Percentiles rank a stretch among this genome's conserved stretches.
Evolutionary conservation across 1,140 invertebrate species (phyloP).

Genomic region (Eumaeus atala): DNA sequence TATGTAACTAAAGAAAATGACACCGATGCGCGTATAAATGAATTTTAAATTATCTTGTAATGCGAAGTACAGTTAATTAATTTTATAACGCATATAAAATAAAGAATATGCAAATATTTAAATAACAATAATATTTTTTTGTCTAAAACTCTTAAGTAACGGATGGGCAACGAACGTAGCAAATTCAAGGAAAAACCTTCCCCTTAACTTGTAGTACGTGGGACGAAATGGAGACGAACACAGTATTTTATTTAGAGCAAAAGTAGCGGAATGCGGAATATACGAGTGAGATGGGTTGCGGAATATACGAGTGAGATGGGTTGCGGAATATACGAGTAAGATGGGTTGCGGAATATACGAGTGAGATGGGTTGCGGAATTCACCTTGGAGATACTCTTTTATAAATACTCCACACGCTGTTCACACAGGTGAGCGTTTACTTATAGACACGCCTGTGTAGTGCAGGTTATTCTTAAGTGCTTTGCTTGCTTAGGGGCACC

Average conservation of each 20-base stretch:
- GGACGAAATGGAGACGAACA: conserved; percentile 47
- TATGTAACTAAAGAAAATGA: no score
- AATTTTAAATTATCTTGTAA: no score
- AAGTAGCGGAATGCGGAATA: conserved; percentile 46
- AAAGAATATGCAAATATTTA: no score
- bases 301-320: no score
- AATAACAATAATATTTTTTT: no score
- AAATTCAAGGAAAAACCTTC: conserved; percentile 18
- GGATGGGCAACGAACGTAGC: neutral
- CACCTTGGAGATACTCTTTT: conserved; percentile 25
- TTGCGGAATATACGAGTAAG: no score
- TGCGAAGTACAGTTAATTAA: no score
- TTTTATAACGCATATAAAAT: no score
- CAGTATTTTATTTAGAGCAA: conserved; percentile 54
- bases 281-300: conserved; percentile 28
- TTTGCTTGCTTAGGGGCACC: no score
- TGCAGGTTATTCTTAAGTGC: neutral
- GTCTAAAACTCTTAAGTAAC: no score
- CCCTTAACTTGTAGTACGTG: conserved; percentile 47
- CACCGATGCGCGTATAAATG: no score
- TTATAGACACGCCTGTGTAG: neutral
- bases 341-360: conserved; percentile 48
- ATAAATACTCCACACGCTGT: neutral
- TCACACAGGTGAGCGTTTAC: neutral
- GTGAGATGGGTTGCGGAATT: conserved; percentile 27